Evolutionary conservation across 2,113 vertebrate genomes (phyloP), one percentile per base, ranked within the genome.

Genomic region (Cettia cetti): DNA sequence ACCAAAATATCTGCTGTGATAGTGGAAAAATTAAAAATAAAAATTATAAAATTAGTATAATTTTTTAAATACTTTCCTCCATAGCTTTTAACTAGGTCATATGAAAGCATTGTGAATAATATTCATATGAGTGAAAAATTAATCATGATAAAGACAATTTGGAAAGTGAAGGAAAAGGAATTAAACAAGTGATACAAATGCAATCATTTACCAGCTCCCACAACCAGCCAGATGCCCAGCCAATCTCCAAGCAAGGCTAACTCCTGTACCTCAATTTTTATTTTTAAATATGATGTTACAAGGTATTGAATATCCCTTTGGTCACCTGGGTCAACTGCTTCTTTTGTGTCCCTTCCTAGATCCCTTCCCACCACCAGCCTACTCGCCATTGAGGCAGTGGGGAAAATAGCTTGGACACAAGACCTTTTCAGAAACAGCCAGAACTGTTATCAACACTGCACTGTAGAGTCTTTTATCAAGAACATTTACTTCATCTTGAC

Each of bases 301-400:
- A 2, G 19, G 22, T 22, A 23, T 6, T 44, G 53, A 81, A 23
- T 45, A 53, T 15, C 13, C 3, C 22, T 75, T 39, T 27, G 33
- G 37, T 44, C 45, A 61, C 0, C 27, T 31, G 0, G 11, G 8
- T 33, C 53, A 74, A 7, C 13, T 45, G 26, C 15, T 31, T 39
- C 0, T 1, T 2, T 27, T 77, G 15, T 49, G 53, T 44, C 30
- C 40, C 15, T 23, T 80, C 26, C 27, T 23, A 45, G 30, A 26
- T n/a, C 19, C 42, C n/a, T 70, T 60, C 33, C 19, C n/a, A 61
- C 16, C 8, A 6, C 5, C 44, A 89, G 31, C 26, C 45, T 19
- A 5, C n/a, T n/a, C 0, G 0, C 6, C 19, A 22, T 10, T 54
- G 30, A n/a, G 14, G 10, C 7, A 68, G 17, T 23, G 8, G 47